Evolutionary conservation across 1,140 invertebrate species (phyloP), one percentile per base, ranked within the genome.

Genomic region (Drosophila tropicalis): DNA sequence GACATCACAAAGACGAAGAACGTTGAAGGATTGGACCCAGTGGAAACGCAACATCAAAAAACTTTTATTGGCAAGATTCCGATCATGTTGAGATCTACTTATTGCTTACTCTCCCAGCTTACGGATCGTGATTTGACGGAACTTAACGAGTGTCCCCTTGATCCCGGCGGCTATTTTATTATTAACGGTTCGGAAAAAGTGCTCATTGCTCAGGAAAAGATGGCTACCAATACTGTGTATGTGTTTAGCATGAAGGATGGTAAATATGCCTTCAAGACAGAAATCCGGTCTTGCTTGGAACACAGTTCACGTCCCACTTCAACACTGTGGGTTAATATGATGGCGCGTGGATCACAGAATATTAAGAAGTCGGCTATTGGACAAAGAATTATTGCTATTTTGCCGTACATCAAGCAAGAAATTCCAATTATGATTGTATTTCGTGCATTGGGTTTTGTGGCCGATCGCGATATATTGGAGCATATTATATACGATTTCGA

Each of bases 341-440:
- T 99, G 96, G 98, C 98, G 13, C 95, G 98, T 91, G 98, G 98
- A 85, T 98, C 98, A 29, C 95, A 98, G 93, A 98, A 96, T 82
- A 97, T 98, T 2, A 98, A 98, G 90, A 99, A 99, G 92, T 98
- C 97, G 40, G 97, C 98, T 0, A 99, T 99, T 93, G 99, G 99
- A 62, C 99, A 99, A 93, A 94, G 98, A 72, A 99, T 99, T 67
- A 98, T 99, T 73, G 97, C 97, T 5, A 98, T 99, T 92, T 93
- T 99, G 58, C 99, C 99, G 0, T 99, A 99, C 81, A 99, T 99
- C 71, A 99, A 99, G 91, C 98, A 98, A 93, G 98, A 99, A 93
- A 99, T 99, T 81, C 98, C 99, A 5, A 98, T 99, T 56, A 99
- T 99, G 96, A 99, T 99, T 92, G 98, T 99, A 0, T 99, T 99